Percentiles rank a stretch among this genome's conserved stretches.
Evolutionary conservation across 2,888 invertebrate species (phyloP).

Genomic region (Drosophila borborema): DNA sequence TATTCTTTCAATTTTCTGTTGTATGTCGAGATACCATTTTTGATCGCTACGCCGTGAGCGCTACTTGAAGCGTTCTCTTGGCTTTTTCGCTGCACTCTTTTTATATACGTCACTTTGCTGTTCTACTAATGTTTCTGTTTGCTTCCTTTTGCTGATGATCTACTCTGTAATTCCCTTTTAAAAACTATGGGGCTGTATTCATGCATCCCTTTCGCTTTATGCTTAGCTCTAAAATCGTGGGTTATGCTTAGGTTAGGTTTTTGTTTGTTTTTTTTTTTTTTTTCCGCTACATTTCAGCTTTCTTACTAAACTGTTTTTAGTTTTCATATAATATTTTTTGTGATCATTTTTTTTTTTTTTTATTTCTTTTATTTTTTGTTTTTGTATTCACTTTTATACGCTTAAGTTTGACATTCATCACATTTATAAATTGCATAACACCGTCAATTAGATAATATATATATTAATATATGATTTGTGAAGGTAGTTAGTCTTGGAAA

Average conservation of each 20-base stretch:
- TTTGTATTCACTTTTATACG: conserved; percentile 54
- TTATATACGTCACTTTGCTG: conserved; percentile 19
- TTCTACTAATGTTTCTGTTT: conserved; percentile 17
- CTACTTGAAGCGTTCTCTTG: conserved; percentile 63
- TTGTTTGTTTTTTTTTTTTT: conserved; percentile 11
- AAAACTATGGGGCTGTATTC: conserved; percentile 71
- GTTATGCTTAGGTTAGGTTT: conserved; percentile 71
- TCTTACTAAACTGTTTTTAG: conserved; percentile 49
- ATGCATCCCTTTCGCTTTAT: conserved; percentile 41
- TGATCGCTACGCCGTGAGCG: conserved; percentile 18
- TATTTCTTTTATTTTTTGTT: conserved; percentile 22
- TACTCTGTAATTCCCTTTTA: conserved; percentile 52
- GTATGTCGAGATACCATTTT: conserved; percentile 45
- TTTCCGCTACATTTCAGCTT: conserved; percentile 70
- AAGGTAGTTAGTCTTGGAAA: conserved; percentile 79
- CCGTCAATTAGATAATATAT: conserved; percentile 77
- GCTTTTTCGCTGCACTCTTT: conserved; percentile 16
- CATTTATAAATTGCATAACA: conserved; percentile 80
- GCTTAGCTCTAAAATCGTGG: conserved; percentile 79
- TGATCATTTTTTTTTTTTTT: conserved; percentile 11
- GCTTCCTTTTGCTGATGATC: conserved; percentile 20
- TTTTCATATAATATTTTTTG: conserved; percentile 19
- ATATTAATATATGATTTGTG: conserved; percentile 71
- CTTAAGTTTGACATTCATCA: conserved; percentile 82
- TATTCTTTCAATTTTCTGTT: conserved; percentile 34